Percentiles rank a stretch among this genome's conserved stretches.
phyloP scores from a whole-genome alignment of 1,140 invertebrate genomes.

The Drosophila kohkoa region DNA sequence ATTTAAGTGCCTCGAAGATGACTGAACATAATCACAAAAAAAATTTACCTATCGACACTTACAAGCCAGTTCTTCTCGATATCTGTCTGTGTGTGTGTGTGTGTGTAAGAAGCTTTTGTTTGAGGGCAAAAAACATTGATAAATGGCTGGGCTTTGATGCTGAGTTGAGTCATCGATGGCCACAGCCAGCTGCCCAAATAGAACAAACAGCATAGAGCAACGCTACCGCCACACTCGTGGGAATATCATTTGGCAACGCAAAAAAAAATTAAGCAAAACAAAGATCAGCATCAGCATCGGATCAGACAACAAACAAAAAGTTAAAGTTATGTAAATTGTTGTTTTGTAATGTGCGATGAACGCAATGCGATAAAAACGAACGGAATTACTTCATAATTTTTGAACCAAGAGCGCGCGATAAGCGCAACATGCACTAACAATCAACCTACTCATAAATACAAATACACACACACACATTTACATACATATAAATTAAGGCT shows the following conservation, averaged over 20 bases:
- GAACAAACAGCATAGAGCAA: slow-evolving; percentile 20
- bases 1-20: slow-evolving; percentile 73
- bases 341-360: slow-evolving; percentile 83
- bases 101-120: slow-evolving; percentile 48
- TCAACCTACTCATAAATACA: slow-evolving; percentile 62
- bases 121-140: slow-evolving; percentile 36
- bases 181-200: slow-evolving; percentile 31
- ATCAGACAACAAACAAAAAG: slow-evolving; percentile 54
- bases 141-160: slow-evolving; percentile 35
- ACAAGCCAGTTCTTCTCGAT: not conserved
- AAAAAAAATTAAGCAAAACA: slow-evolving; percentile 46
- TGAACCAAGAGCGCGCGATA: slow-evolving; percentile 45
- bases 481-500: slow-evolving; percentile 29
- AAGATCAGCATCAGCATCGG: slow-evolving; percentile 34
- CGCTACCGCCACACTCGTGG: slow-evolving; percentile 50
- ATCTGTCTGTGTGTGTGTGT: slow-evolving; percentile 5
- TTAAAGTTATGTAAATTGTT: slow-evolving; percentile 76
- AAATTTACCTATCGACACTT: slow-evolving; percentile 54
- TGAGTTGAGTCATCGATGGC: slow-evolving; percentile 35
- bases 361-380: slow-evolving; percentile 73
- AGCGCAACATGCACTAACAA: slow-evolving; percentile 61
- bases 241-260: slow-evolving; percentile 73
- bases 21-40: slow-evolving; percentile 69
- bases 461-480: slow-evolving; percentile 9
- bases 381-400: slow-evolving; percentile 82